Conservation (phyloP, 2,113 vertebrate species). For the Cricetomys ansorgei region DNA sequence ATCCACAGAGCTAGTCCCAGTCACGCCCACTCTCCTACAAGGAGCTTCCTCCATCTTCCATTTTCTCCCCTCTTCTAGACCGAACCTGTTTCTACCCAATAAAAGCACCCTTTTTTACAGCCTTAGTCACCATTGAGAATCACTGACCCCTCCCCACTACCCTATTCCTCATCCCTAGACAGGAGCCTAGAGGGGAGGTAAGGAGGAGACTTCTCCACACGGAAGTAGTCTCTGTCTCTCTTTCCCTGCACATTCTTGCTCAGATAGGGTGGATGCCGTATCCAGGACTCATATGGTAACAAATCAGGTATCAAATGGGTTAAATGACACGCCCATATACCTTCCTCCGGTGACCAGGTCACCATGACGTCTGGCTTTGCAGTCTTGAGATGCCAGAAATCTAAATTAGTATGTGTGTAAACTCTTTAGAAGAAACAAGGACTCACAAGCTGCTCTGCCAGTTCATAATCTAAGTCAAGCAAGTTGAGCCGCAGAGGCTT, state of each 20-base stretch:
- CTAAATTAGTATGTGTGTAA: fast-evolving
- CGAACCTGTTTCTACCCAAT: background rate
- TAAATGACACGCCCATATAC: background rate
- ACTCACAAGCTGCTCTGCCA: constrained; percentile 95
- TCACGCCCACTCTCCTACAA: fast-evolving
- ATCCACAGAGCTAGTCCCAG: background rate
- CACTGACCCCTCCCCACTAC: background rate
- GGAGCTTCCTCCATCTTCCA: background rate
- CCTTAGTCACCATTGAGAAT: background rate
- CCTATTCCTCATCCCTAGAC: background rate
- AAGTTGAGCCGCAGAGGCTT: constrained; percentile 92
- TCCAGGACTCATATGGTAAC: background rate
- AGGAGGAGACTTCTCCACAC: fast-evolving
- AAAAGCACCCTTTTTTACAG: background rate
- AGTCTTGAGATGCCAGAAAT: background rate
- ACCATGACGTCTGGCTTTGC: fast-evolving
- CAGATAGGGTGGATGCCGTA: fast-evolving
- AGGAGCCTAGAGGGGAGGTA: background rate
- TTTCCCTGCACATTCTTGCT: no score
- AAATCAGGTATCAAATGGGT: background rate
- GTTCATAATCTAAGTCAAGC: constrained; percentile 95
- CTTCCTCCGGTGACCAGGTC: background rate
- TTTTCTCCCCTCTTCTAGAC: background rate
- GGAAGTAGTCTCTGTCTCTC: background rate
- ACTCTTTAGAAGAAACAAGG: background rate